A percentile compares a stretch with the other conserved stretches of the same genome.
Evolutionary conservation across 2,888 invertebrate species (phyloP).

Genomic region (Macropis europaea): DNA sequence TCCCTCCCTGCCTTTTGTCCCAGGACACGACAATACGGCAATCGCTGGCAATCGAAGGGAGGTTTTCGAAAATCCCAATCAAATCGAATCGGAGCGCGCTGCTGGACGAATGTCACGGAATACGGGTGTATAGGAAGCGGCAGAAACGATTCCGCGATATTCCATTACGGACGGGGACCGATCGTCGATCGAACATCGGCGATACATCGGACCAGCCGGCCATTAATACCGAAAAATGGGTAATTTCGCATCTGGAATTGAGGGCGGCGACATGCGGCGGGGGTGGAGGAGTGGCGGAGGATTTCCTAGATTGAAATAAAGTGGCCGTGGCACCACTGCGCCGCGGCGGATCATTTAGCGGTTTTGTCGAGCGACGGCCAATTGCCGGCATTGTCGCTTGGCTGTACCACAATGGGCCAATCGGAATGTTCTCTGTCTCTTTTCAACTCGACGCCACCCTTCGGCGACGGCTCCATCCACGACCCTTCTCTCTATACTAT

Average conservation of each 20-base stretch:
- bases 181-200: slow-evolving; percentile 64
- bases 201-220: slow-evolving; percentile 63
- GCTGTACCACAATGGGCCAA: slow-evolving; percentile 80
- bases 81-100: slow-evolving; percentile 32
- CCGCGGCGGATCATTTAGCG: slow-evolving; percentile 80
- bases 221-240: slow-evolving; percentile 76
- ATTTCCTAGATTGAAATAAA: slow-evolving; percentile 80
- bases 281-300: slow-evolving; percentile 59
- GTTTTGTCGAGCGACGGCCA: slow-evolving; percentile 81
- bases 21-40: not conserved
- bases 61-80: not conserved
- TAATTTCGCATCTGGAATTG: slow-evolving; percentile 75
- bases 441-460: slow-evolving; percentile 67
- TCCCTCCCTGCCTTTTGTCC: not conserved
- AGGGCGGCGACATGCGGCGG: slow-evolving; percentile 34
- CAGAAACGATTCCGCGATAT: slow-evolving; percentile 62
- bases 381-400: slow-evolving; percentile 80
- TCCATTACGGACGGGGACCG: slow-evolving; percentile 68
- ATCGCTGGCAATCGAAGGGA: no score
- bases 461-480: slow-evolving; percentile 53
- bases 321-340: slow-evolving; percentile 78
- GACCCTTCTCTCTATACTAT: slow-evolving; percentile 52
- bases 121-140: slow-evolving; percentile 48
- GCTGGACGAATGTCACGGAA: slow-evolving; percentile 26
- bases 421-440: slow-evolving; percentile 78